A percentile compares a stretch with the other conserved stretches of the same genome.
These are phyloP conservation scores for Lindbergichthys nudifrons DNA, from an alignment of 2,797 vertebrate species.

Conservation along the genomic window DNA sequence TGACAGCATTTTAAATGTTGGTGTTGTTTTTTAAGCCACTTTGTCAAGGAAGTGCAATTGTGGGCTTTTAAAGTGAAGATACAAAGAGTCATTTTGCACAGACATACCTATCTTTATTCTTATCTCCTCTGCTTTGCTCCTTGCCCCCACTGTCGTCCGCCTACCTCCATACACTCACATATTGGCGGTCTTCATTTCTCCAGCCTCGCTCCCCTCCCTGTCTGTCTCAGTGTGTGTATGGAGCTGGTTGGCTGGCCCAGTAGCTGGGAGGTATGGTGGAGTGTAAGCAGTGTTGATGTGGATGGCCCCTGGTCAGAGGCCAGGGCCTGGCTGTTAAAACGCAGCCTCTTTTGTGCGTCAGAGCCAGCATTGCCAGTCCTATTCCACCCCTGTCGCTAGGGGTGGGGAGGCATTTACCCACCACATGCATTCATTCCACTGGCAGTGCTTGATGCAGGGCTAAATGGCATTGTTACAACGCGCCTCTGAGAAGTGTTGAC, in stretches of 20 bases:
- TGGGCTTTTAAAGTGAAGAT: slow-evolving; percentile 1
- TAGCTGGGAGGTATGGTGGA: slow-evolving; percentile 80
- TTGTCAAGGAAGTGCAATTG: neutral
- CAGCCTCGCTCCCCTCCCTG: slow-evolving; percentile 44
- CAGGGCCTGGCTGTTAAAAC: slow-evolving; percentile 83
- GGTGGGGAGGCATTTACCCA: slow-evolving; percentile 90
- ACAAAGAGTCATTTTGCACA: slow-evolving; percentile 20
- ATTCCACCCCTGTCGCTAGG: slow-evolving; percentile 84
- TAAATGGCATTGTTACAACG: slow-evolving; percentile 99
- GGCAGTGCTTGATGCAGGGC: slow-evolving; percentile 95
- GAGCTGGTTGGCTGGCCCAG: slow-evolving; percentile 65
- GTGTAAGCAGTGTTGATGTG: slow-evolving; percentile 84
- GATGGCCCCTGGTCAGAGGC: slow-evolving; percentile 81
- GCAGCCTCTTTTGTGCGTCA: slow-evolving; percentile 83
- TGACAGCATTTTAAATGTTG: slow-evolving; percentile 22
- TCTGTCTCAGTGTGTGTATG: slow-evolving; percentile 45
- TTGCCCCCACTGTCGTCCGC: slow-evolving; percentile 8
- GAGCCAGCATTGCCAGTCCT: slow-evolving; percentile 86
- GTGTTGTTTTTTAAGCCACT: slow-evolving; percentile 6
- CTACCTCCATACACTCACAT: slow-evolving; percentile 23
- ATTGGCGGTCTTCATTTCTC: slow-evolving; percentile 35
- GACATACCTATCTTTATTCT: slow-evolving; percentile 37
- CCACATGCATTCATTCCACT: slow-evolving; percentile 91
- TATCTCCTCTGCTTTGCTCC: slow-evolving; percentile 31
- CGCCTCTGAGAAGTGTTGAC: slow-evolving; percentile 97